Percentiles rank a stretch among this genome's conserved stretches.
Conservation (phyloP, 2,113 vertebrate genomes). For the Rhinoderma darwinii region DNA sequence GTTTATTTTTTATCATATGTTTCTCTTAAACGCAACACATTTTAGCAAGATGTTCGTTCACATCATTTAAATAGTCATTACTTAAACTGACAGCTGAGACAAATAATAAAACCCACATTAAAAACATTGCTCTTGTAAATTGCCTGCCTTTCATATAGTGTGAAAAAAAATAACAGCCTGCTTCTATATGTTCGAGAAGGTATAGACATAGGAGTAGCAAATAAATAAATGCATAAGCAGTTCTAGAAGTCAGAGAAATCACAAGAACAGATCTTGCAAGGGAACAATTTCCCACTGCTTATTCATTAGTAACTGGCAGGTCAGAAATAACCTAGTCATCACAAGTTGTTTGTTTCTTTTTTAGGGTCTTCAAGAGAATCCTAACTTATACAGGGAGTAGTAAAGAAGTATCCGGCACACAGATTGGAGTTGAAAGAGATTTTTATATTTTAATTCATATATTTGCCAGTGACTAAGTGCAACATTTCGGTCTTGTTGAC, state of each 20-base stretch:
- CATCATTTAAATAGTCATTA: constrained; percentile 32
- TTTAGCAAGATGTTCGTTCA: constrained; percentile 41
- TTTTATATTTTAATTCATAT: too few relatives aligned
- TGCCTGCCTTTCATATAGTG: not conserved
- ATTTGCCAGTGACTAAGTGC: too few relatives aligned
- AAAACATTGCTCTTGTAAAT: not conserved
- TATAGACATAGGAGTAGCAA: not conserved
- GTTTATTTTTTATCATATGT: constrained; percentile 54
- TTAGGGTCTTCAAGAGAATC: not conserved
- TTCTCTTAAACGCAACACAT: constrained; percentile 44
- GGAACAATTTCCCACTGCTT: not conserved
- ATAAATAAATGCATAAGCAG: not conserved
- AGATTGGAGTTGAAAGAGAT: too few relatives aligned
- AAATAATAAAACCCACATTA: constrained; percentile 13
- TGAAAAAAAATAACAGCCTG: not conserved
- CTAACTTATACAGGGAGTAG: too few relatives aligned
- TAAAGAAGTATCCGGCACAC: too few relatives aligned
- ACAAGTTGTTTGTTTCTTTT: not conserved
- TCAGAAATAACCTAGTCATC: not conserved
- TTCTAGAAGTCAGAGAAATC: too few relatives aligned
- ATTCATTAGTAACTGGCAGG: not conserved
- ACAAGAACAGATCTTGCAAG: not conserved
- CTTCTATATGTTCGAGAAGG: not conserved
- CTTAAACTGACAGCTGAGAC: constrained; percentile 31
- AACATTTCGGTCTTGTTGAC: too few relatives aligned